A percentile compares a stretch with the other conserved stretches of the same genome.
phyloP scores from a whole-genome alignment of 2,113 vertebrate species.

The Varanus komodoensis region DNA sequence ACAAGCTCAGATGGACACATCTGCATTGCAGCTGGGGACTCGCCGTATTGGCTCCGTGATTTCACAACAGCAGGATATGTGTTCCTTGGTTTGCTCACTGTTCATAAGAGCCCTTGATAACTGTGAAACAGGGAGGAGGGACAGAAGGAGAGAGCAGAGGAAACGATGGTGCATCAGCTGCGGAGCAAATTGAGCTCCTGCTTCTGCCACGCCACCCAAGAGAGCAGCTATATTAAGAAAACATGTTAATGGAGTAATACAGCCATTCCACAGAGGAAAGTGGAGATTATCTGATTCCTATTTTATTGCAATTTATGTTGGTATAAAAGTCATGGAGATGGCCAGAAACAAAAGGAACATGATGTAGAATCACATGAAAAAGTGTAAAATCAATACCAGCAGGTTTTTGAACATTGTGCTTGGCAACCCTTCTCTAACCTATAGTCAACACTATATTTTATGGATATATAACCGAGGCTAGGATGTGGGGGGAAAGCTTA shows the following conservation, averaged over 20 bases:
- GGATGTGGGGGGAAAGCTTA: conserved; percentile 47
- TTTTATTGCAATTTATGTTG: conserved; percentile 76
- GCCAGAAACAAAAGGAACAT: conserved; percentile 73
- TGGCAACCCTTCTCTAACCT: conserved; percentile 67
- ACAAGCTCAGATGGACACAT: neutral
- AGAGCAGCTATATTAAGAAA: conserved; percentile 70
- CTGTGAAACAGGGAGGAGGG: neutral
- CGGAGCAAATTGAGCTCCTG: conserved; percentile 58
- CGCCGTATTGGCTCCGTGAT: neutral
- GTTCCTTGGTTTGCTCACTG: neutral
- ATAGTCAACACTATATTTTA: conserved; percentile 65
- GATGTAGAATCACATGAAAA: conserved; percentile 71
- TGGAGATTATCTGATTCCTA: conserved; percentile 62
- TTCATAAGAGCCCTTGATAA: neutral
- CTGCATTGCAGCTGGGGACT: neutral
- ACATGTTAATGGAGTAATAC: conserved; percentile 74
- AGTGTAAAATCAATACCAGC: conserved; percentile 75
- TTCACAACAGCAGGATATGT: neutral
- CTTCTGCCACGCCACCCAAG: conserved; percentile 35
- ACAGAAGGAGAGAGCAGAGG: neutral
- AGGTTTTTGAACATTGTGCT: conserved; percentile 66
- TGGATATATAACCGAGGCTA: conserved; percentile 59
- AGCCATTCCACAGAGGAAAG: conserved; percentile 64
- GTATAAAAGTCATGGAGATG: conserved; percentile 74
- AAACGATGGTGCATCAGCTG: conserved; percentile 54